Percentiles rank a stretch among this genome's conserved stretches.
Evolutionary conservation across 2,888 invertebrate genomes (phyloP).

Genomic region (Opisthograptis luteolata): DNA sequence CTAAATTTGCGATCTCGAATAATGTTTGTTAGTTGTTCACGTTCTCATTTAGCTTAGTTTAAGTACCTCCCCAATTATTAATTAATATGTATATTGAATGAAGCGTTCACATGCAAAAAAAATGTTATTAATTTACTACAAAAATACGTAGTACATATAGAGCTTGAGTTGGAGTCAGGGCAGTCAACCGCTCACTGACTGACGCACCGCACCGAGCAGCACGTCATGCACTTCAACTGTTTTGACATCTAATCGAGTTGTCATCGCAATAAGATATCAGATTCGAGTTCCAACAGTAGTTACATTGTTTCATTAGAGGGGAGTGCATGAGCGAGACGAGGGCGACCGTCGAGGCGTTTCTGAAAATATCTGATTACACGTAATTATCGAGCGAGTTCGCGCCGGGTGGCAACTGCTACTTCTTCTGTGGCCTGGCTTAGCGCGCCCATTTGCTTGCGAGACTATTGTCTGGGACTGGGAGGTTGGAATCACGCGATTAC

Average conservation of each 20-base stretch:
- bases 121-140: too few relatives aligned
- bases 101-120: too few relatives aligned
- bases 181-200: too few relatives aligned
- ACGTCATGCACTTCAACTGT: background rate
- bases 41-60: too few relatives aligned
- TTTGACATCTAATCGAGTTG: background rate
- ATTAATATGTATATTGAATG: too few relatives aligned
- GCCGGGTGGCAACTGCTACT: conserved; percentile 28
- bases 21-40: too few relatives aligned
- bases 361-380: conserved; percentile 84
- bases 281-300: conserved; percentile 46
- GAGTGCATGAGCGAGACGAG: conserved; percentile 64
- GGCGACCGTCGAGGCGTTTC: conserved; percentile 65
- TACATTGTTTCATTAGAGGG: conserved; percentile 68
- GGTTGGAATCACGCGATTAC: conserved; percentile 19
- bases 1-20: too few relatives aligned
- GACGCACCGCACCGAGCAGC: too few relatives aligned
- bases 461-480: conserved; percentile 20
- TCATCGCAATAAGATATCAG: conserved; percentile 10
- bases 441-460: conserved; percentile 6
- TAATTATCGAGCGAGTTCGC: conserved; percentile 72
- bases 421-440: conserved; percentile 11
- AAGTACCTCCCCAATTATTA: too few relatives aligned
- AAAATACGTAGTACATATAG: too few relatives aligned
- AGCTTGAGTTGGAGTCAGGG: too few relatives aligned